Evolutionary conservation across 2,113 vertebrate genomes (phyloP), one percentile per base, ranked within the genome.

Genomic region (Eretmochelys imbricata): DNA sequence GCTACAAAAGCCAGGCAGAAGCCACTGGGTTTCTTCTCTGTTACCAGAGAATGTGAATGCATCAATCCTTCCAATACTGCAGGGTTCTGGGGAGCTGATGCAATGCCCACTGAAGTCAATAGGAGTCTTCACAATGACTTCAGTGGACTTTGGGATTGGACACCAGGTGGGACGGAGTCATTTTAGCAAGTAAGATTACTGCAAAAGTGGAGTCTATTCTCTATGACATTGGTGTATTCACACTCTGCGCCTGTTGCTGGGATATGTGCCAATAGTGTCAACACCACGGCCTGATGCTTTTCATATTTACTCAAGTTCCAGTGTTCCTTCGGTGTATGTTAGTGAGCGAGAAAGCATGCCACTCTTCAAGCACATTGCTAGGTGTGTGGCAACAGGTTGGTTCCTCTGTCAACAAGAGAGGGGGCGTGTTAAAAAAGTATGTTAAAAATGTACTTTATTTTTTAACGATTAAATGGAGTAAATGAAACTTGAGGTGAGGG

Each of bases 1-100:
- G 27, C 92, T 95, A 91, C 87, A 94, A 31, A 97, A 93, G 90
- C 84, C 92, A 90, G 0, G 83, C 91, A 95, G 95, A 89, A 97
- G 97, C 87, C 94, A 78, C 88, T 54, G 2, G 75, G 76, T 84
- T 81, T 65, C 51, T 84, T 92, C 89, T 14, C 12, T 87, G 85
- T 90, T 95, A 49, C 85, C 89, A 29, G 1, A 22, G 78, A 48
- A 55, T 20, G 65, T 3, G 69, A 48, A 69, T 8, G 80, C 75
- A 35, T 85, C 87, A 81, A 89, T 59, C 50, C 12, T 12, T 35
- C 31, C 53, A 57, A 1, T 10, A 2, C 55, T 17, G 13, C 55
- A 35, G 93, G 48, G 86, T 65, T 35, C 31, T 65, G 31, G 35
- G 80, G 27, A 55, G 42, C 13, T 24, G 50, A 87, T 84, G 35